Evolutionary conservation across 1,140 invertebrate genomes (phyloP).

Genomic region (Dermatophagoides farinae): DNA sequence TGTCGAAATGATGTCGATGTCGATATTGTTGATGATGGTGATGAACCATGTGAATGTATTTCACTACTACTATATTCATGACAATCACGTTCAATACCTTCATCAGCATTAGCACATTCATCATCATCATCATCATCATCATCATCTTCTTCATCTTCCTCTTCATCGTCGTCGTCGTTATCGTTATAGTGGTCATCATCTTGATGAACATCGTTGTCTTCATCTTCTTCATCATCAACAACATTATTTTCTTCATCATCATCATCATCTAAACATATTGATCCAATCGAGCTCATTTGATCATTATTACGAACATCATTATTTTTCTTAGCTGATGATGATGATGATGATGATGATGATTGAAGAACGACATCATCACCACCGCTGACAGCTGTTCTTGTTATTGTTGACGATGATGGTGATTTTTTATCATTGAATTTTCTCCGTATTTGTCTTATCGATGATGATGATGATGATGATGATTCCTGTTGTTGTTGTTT

Average conservation of each 20-base stretch:
- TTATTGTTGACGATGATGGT: not conserved
- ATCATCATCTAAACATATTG: not conserved
- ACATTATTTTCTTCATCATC: not conserved
- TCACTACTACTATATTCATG: constrained; percentile 38
- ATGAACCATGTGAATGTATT: not conserved
- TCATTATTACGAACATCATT: not conserved
- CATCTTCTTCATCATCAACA: constrained; percentile 6
- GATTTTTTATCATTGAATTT: not conserved
- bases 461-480: too few species aligned
- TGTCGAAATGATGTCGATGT: not conserved
- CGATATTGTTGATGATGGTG: not conserved
- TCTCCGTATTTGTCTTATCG: not conserved
- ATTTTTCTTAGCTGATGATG: not conserved
- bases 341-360: not conserved
- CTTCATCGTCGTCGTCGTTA: constrained; percentile 27
- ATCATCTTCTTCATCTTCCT: not conserved
- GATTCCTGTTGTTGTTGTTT: not conserved
- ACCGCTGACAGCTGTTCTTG: too few species aligned
- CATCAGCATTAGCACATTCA: constrained; percentile 31
- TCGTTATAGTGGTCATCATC: constrained; percentile 67
- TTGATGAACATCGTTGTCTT: constrained; percentile 43
- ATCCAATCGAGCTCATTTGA: not conserved
- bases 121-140: constrained; percentile 9
- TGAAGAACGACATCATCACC: too few species aligned
- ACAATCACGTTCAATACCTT: constrained; percentile 69